Base-by-base conservation (phyloP, 2,797 vertebrate genomes). In the Coccyzus lansbergi region DNA sequence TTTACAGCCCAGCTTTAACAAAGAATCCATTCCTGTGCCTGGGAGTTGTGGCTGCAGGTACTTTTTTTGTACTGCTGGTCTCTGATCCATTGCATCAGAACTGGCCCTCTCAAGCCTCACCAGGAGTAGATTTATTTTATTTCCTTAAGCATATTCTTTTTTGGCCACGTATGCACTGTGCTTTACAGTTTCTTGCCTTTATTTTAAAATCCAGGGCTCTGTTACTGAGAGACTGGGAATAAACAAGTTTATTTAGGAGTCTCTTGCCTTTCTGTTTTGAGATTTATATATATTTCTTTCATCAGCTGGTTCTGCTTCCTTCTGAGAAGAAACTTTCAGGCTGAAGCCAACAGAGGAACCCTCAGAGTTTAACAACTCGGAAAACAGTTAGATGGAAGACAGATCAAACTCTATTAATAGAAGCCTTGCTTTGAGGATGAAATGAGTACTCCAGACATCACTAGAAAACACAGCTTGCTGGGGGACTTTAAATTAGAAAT, bases 241-340 rank as follows among this genome's bases (percentile, higher is more conserved):
- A 89, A 96, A 94, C 74, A 86, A 70, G 78, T 64, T 95, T 93
- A 71, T 94, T 92, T 95, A 94, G 83, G 78, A 93, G 46, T 12
- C n/a, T 89, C 58, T 83, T 69, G 38, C 72, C 31, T 93, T 94
- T 90, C 84, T 78, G 67, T 77, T 95, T 87, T 76, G 80, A 75
- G 83, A 84, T 72, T 48, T 17, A 7, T 62, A 26, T 1, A 0
- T 84, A 67, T 82, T 93, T 88, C 52, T 92, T 75, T 95, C 88
- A 83, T 88, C 83, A 92, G 40, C 90, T 86, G 60, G 59, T 40
- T 96, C 56, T 63, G 60, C 71, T 93, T 93, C 60, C 64, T 53
- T 86, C 31, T 38, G 38, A 94, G 70, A 74, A 90, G 90, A 74
- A 89, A 58, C 48, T 60, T 85, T 18, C 53, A 85, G 28, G 28